These are phyloP conservation scores for Halyomorpha halys DNA, from an alignment of 1,140 invertebrate genomes.

Conservation along the genomic window DNA sequence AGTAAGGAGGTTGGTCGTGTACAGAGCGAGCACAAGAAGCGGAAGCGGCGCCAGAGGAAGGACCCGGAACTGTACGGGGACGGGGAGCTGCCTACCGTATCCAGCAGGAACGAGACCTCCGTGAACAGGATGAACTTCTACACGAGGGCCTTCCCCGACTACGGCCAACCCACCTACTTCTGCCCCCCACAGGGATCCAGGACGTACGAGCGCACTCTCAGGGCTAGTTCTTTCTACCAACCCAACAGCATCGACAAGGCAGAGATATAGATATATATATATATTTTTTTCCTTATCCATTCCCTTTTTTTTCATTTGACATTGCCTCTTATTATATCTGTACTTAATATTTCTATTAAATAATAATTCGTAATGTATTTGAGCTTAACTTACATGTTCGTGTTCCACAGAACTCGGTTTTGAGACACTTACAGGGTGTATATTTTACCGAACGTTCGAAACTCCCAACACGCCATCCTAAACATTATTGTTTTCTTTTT, in stretches of 20 bases:
- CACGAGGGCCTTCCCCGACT: conserved; percentile 25
- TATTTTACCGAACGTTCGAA: neutral
- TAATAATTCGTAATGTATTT: neutral
- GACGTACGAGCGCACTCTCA: conserved; percentile 16
- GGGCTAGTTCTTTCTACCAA: conserved; percentile 27
- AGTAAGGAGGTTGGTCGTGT: neutral
- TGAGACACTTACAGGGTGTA: neutral
- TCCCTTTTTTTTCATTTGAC: neutral
- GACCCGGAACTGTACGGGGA: conserved; percentile 22
- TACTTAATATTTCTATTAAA: neutral
- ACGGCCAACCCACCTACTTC: conserved; percentile 26
- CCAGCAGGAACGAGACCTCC: conserved; percentile 26
- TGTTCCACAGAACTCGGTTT: neutral
- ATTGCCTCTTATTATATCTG: neutral
- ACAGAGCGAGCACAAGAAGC: conserved; percentile 26
- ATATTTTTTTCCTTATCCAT: neutral
- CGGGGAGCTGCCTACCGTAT: conserved; percentile 28
- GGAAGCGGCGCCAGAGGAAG: conserved; percentile 21
- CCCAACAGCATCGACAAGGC: conserved; percentile 30
- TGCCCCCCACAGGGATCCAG: conserved; percentile 25
- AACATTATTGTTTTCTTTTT: neutral
- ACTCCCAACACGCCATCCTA: neutral
- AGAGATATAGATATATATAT: conserved; percentile 24
- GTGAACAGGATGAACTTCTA: conserved; percentile 28
- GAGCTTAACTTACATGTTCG: neutral